Evolutionary conservation across 2,888 invertebrate genomes (phyloP).

Genomic region (Griposia aprilina): DNA sequence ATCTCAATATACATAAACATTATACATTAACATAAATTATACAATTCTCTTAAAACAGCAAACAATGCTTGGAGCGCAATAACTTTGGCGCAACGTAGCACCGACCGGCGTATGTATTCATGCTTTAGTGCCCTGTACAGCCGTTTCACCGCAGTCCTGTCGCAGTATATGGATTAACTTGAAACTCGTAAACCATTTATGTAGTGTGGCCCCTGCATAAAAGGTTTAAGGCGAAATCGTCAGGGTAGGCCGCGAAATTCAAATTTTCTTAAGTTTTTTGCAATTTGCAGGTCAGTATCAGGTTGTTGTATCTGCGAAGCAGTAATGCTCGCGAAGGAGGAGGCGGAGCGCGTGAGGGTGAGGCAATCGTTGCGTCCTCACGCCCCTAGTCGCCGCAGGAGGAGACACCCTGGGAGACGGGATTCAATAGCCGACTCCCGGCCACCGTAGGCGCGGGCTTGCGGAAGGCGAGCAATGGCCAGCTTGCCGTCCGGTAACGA

Average conservation of each 20-base stretch:
- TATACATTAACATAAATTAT: constrained; percentile 60
- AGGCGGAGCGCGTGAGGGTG: too few species aligned
- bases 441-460: too few species aligned
- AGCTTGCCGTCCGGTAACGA: too few species aligned
- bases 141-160: constrained; percentile 36
- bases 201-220: not conserved
- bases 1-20: constrained; percentile 65
- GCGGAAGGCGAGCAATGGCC: too few species aligned
- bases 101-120: not conserved
- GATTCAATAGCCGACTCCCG: too few species aligned
- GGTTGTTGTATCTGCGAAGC: too few species aligned
- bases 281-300: not conserved
- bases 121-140: constrained; percentile 19
- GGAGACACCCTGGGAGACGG: too few species aligned
- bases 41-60: constrained; percentile 59
- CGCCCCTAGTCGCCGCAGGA: too few species aligned
- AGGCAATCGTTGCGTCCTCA: too few species aligned
- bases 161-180: constrained; percentile 25
- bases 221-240: not conserved
- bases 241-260: not conserved
- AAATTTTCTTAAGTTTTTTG: not conserved
- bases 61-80: constrained; percentile 42
- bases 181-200: not conserved
- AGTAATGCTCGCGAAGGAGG: too few species aligned
- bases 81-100: constrained; percentile 22